phyloP scores from a whole-genome alignment of 1,140 invertebrate genomes.

The Cryptotermes secundus region DNA sequence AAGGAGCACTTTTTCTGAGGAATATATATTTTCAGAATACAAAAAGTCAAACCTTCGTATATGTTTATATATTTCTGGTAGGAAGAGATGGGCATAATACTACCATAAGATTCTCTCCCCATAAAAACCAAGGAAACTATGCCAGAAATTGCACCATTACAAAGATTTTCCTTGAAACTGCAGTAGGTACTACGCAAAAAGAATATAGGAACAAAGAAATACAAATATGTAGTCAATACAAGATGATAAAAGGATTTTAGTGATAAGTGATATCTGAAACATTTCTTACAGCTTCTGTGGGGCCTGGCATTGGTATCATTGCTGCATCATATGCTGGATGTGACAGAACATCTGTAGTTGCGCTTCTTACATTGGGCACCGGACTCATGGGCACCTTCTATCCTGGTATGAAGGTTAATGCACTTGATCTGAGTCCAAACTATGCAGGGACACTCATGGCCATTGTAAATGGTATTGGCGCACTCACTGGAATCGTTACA shows the following conservation, averaged over 20 bases:
- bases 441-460: constrained; percentile 81
- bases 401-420: constrained; percentile 76
- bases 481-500: constrained; percentile 75
- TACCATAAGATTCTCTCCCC: too few relatives aligned
- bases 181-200: too few relatives aligned
- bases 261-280: not conserved
- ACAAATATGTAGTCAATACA: too few relatives aligned
- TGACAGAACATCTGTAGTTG: constrained; percentile 60
- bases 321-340: constrained; percentile 80
- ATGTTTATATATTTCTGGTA: too few relatives aligned
- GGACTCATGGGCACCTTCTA: constrained; percentile 74
- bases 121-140: too few relatives aligned
- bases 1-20: too few relatives aligned
- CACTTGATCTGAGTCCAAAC: constrained; percentile 79
- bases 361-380: constrained; percentile 69
- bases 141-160: too few relatives aligned
- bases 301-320: constrained; percentile 75
- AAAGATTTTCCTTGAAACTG: too few relatives aligned
- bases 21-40: too few relatives aligned
- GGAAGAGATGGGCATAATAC: too few relatives aligned
- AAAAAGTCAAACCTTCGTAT: too few relatives aligned
- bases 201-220: too few relatives aligned
- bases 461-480: constrained; percentile 80
- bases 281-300: constrained; percentile 62
- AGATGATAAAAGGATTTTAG: not conserved